These are phyloP conservation scores for Ianthella basta DNA, from an alignment of 37 sponge, comb jelly and placozoan species.

Conservation along the genomic window DNA sequence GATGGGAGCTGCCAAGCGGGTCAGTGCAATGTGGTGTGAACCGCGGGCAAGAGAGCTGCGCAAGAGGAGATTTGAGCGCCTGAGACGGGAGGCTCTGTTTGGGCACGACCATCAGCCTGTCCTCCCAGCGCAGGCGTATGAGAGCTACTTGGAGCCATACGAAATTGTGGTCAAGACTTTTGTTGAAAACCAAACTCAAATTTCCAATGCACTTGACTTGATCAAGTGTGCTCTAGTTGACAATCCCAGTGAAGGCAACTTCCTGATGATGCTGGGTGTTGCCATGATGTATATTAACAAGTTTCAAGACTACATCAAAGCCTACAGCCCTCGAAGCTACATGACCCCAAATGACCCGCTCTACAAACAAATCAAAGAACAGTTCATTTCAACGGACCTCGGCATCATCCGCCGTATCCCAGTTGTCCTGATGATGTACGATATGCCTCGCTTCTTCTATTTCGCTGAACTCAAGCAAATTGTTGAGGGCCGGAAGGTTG, in stretches of 20 bases:
- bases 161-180: constrained; percentile 58
- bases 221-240: constrained; percentile 61
- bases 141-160: constrained; percentile 73
- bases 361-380: constrained; percentile 43
- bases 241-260: constrained; percentile 50
- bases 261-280: constrained; percentile 69
- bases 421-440: constrained; percentile 66
- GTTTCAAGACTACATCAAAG: constrained; percentile 46
- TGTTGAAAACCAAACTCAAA: constrained; percentile 38
- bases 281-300: constrained; percentile 67
- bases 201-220: constrained; percentile 39
- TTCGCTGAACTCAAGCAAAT: constrained; percentile 57
- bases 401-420: constrained; percentile 70
- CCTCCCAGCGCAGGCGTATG: background rate
- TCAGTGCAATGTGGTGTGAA: constrained; percentile 78
- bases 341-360: constrained; percentile 52
- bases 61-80: constrained; percentile 43
- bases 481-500: constrained; percentile 1
- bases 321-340: constrained; percentile 41
- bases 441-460: constrained; percentile 71
- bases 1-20: constrained; percentile 56
- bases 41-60: constrained; percentile 57
- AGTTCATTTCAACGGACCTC: constrained; percentile 51
- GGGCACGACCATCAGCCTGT: background rate
- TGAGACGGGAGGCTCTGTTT: constrained; percentile 48